Base-by-base conservation (phyloP, 2,888 invertebrate genomes). In the Pseudococcus viburni region DNA sequence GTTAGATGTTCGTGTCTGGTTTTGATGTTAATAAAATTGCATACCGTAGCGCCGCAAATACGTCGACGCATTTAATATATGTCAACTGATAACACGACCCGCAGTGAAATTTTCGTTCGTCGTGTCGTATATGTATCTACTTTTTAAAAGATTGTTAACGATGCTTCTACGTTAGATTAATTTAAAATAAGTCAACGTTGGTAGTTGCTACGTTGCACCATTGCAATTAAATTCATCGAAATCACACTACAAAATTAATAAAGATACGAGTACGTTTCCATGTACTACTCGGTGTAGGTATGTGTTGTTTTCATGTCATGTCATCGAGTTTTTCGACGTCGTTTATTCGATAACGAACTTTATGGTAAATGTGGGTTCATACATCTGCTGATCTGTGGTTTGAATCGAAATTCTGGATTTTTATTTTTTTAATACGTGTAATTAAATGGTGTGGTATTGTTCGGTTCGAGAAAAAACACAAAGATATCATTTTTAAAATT, bases 21-120 rank as follows among this genome's bases (percentile, higher is more conserved):
- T 73, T 73, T 73, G 33, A 73, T 73, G 73, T 73, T 73, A 73
- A 73, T 73, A 73, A 73, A 73, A 73, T 73, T 73, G 73, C 73
- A 73, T 73, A 73, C 73, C 73, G 73, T 12, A 73, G 15, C 33
- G 73, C 73, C 73, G 73, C 73, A 73, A 73, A 73, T 73, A 73
- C 73, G 73, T 73, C 39, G 73, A 73, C 73, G 73, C 33, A 17
- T 73, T 73, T 73, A 73, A 73, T 73, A 73, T 73, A 73, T 73
- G 73, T 73, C 73, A 73, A 33, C 73, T 73, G 73, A 73, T 73
- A 33, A 33, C 73, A 19, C 33, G 17, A 64, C 64, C 22, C 22
- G 73, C 33, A 33, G 17, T 15, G 73, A 73, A 73, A 33, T 73
- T 68, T 26, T 68, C 68, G 42, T 42, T 6, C n/a, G 9, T 26